Evolutionary conservation across 2,113 vertebrate genomes (phyloP).

Genomic region (Chaetops frenatus): DNA sequence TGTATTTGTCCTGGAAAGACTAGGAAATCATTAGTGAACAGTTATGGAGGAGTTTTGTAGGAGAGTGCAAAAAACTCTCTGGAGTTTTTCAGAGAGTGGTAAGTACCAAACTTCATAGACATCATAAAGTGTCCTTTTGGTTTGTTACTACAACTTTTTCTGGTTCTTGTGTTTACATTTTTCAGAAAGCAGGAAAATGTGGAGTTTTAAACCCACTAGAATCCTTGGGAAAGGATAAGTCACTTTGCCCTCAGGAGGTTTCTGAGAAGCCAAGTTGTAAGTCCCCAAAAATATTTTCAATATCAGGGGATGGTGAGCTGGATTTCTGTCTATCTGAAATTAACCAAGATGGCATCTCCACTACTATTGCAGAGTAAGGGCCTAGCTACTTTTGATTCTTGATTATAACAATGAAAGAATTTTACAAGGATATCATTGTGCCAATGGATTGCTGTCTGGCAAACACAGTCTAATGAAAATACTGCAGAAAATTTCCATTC

Average conservation of each 20-base stretch:
- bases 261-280: background rate
- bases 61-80: background rate
- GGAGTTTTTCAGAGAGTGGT: background rate
- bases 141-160: background rate
- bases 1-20: background rate
- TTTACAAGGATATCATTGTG: background rate
- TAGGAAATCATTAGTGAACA: background rate
- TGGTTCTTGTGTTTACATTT: background rate
- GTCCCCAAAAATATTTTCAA: background rate
- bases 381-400: background rate
- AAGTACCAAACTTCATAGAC: background rate
- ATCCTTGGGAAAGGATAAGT: conserved; percentile 1
- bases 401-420: background rate
- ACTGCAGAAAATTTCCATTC: background rate
- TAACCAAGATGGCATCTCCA: background rate
- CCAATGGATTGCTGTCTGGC: background rate
- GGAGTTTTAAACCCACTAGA: background rate
- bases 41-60: background rate
- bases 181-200: conserved; percentile 43
- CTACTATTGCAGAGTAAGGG: conserved; percentile 36
- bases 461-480: background rate
- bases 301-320: background rate
- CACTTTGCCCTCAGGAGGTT: background rate
- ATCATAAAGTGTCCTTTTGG: background rate
- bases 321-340: background rate